Evolutionary conservation across 2,888 invertebrate genomes (phyloP).

Genomic region (Fabriciana adippe): DNA sequence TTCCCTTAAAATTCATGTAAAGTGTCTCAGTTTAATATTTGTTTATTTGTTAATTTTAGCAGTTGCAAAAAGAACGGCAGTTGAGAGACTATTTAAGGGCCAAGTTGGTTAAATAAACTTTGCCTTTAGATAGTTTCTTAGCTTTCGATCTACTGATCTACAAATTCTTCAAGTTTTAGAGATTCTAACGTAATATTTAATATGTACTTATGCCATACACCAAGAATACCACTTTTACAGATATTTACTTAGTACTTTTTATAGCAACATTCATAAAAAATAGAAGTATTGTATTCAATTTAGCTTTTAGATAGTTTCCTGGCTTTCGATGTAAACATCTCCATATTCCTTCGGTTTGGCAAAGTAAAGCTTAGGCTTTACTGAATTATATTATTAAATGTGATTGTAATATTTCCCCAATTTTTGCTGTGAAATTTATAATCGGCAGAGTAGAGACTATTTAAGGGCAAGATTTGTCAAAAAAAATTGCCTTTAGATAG

Average conservation of each 20-base stretch:
- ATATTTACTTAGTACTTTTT: neutral
- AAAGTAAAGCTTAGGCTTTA: too few relatives aligned
- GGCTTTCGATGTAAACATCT: too few relatives aligned
- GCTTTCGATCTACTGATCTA: conserved; percentile 2
- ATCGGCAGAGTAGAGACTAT: neutral
- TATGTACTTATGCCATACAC: too few relatives aligned
- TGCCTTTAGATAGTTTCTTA: conserved; percentile 18
- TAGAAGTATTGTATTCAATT: too few relatives aligned
- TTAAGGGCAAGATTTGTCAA: conserved; percentile 9
- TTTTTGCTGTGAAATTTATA: too few relatives aligned
- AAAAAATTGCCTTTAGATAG: conserved; percentile 19
- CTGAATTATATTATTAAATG: too few relatives aligned
- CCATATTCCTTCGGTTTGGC: too few relatives aligned
- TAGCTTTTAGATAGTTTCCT: neutral
- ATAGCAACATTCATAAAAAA: too few relatives aligned
- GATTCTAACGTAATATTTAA: too few relatives aligned
- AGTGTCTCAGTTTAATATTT: too few relatives aligned
- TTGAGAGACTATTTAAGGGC: conserved; percentile 18
- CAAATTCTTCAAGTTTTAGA: neutral
- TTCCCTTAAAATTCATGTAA: too few relatives aligned
- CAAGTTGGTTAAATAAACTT: conserved; percentile 5
- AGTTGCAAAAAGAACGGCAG: neutral
- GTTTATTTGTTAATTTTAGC: neutral
- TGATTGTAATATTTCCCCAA: too few relatives aligned
- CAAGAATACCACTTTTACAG: neutral